Conservation (phyloP, 2,888 invertebrate species). For the Lithophane leautieri region DNA sequence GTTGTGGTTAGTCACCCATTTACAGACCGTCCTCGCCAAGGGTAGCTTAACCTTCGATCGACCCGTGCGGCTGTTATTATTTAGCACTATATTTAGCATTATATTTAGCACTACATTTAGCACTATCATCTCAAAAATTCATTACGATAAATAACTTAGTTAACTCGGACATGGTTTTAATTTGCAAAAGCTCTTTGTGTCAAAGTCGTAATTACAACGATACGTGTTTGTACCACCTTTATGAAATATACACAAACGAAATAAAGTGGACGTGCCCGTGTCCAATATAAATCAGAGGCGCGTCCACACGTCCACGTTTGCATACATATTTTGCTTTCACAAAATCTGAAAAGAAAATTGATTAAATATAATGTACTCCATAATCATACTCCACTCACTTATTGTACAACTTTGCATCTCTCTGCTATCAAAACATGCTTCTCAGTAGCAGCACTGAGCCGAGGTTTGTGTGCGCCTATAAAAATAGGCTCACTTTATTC, state of each 20-base stretch:
- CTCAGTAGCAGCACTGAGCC: not conserved
- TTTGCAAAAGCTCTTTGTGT: constrained; percentile 1
- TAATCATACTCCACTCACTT: not conserved
- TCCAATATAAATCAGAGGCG: constrained; percentile 1
- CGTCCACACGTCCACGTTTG: not conserved
- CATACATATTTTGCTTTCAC: not conserved
- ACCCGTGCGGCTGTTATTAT: not conserved
- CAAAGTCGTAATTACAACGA: not conserved
- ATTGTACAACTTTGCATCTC: not conserved
- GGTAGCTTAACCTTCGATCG: not conserved
- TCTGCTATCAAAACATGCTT: not conserved
- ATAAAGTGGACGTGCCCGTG: not conserved
- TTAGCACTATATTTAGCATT: too few species aligned
- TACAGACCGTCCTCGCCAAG: not conserved
- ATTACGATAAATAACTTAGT: too few species aligned
- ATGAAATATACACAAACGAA: constrained; percentile 17
- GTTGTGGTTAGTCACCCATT: not conserved
- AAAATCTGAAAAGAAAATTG: constrained; percentile 1
- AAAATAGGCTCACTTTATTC: not conserved
- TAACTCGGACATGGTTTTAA: not conserved
- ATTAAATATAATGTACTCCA: not conserved
- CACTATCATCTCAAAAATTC: not conserved
- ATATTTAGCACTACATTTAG: too few species aligned
- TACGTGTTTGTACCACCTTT: not conserved
- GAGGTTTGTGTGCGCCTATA: not conserved